phyloP scores from a whole-genome alignment of 35 echinoderm and acorn worm genomes.

The Diadema setosum region DNA sequence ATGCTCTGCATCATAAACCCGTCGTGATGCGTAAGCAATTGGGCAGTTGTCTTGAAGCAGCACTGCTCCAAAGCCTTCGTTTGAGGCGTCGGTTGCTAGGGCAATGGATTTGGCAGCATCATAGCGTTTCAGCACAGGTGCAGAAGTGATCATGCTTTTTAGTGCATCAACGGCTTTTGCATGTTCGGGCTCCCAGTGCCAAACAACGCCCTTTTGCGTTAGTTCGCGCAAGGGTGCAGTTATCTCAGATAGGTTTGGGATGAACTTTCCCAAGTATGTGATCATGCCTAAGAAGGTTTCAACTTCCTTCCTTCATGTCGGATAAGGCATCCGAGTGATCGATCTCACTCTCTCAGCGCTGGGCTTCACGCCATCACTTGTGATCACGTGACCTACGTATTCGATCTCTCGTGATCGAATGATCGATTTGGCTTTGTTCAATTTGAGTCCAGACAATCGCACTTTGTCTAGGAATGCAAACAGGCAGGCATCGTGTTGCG shows the following conservation, averaged over 20 bases:
- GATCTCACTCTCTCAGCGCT: background rate
- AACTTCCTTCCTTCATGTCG: background rate
- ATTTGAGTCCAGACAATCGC: background rate
- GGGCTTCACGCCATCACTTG: background rate
- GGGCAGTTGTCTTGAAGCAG: conserved; percentile 13
- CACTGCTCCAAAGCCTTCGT: conserved; percentile 33
- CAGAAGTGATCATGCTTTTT: background rate
- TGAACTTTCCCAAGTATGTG: conserved; percentile 22
- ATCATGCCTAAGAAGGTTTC: conserved; percentile 31
- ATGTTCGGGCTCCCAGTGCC: conserved; percentile 37
- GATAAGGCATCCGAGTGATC: background rate
- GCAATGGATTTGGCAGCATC: conserved; percentile 4
- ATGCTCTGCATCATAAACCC: background rate
- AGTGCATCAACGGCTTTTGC: background rate
- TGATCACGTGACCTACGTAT: background rate
- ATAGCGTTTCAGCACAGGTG: conserved; percentile 25
- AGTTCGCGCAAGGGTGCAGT: conserved; percentile 2
- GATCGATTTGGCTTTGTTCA: background rate
- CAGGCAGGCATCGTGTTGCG: background rate
- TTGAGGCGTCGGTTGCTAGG: conserved; percentile 41
- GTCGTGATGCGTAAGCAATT: conserved; percentile 42
- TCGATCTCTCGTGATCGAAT: background rate
- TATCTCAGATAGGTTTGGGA: conserved; percentile 24
- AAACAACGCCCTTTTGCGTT: background rate
- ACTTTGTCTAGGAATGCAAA: background rate